Evolutionary conservation across 2,797 vertebrate species (phyloP), one percentile per base, ranked within the genome.

Genomic region (Danio albolineatus): DNA sequence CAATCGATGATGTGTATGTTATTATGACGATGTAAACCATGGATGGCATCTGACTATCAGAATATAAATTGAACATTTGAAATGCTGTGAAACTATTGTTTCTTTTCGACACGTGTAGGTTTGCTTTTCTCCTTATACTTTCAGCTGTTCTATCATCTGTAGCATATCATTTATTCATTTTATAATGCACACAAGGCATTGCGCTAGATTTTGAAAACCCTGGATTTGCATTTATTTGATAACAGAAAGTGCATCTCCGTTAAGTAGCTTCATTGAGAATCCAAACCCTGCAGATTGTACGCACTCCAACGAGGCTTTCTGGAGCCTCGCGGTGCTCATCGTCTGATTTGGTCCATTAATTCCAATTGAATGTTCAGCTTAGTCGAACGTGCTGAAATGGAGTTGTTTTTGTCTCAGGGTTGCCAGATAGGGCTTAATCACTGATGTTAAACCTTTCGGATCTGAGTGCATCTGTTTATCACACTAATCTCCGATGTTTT

Each of bases 381-480:
- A 67, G 44, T 67, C 56, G 69, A 67, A 80, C 46, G 6, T 53
- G 74, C 73, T 80, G 78, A 73, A 84, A 76, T 60, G 56, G 57
- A 69, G 54, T 54, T 75, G 60, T 73, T 82, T 51, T 82, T 84
- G 83, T 85, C 87, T 88, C 86, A 86, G 87, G 87, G 84, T 86
- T 87, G 78, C 85, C 82, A 83, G 64, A 80, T 79, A 85, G 81
- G 81, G 80, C 79, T 72, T 80, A 82, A 72, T 60, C 56, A 84
- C 51, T 49, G 73, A 78, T 72, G 73, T 62, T 72, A 59, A 82
- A 85, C 67, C 78, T 57, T n/a, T 66, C n/a, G 19, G 21, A 61
- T 84, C 70, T 67, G 36, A 77, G 67, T 94, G 93, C 91, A 90
- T 88, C 88, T 79, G 91, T 88, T 88, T 86, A 89, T 79, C 54